Evolutionary conservation across 2,797 vertebrate species (phyloP), one percentile per base, ranked within the genome.

Genomic region (Acanthurus leucopareius): DNA sequence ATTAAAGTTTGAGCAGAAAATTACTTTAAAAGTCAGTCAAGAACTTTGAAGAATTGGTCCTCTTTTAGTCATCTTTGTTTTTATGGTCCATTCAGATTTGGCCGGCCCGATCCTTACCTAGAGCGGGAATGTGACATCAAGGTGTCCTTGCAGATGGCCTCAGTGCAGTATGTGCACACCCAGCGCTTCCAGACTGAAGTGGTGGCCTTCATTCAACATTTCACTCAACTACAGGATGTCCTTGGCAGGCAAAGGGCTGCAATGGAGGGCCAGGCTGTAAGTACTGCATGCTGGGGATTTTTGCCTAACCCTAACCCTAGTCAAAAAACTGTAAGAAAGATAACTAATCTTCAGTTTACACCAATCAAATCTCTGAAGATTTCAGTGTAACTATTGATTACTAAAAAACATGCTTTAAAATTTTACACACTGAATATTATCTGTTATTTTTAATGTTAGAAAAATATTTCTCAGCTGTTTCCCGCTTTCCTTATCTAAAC

Each of bases 111-210:
- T 44, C 95, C 94, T 0, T 68, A 87, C 71, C 92, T 98, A 28
- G 88, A 94, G 79, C 89, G 98, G 13, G 97, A 98, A 2, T 98
- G 95, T 16, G 98, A 99, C 67, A 51, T 97, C 0, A 96, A 95
- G 0, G 94, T 99, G 64, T 96, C 89, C 42, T 88, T 99, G 2
- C 93, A 96, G 68, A 99, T 99, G 98, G 97, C 98, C 0, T 99
- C 98, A 0, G 98, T 99, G 15, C 98, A 98, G 91, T 99, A 99
- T 0, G 96, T 99, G 53, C 98, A 99, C 79, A 99, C 98, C 0
- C 98, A 99, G 92, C 98, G 98, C 63, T 99, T 99, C 86, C 98
- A 99, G 92, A 96, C 97, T 0, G 98, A 99, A 89, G 96, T 99
- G 86, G 96, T 98, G 52, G 94, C 98, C 48, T 99, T 99, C 83